Conservation (phyloP, 2,113 vertebrate species). For the Pseudorhombus dupliciocellatus region DNA sequence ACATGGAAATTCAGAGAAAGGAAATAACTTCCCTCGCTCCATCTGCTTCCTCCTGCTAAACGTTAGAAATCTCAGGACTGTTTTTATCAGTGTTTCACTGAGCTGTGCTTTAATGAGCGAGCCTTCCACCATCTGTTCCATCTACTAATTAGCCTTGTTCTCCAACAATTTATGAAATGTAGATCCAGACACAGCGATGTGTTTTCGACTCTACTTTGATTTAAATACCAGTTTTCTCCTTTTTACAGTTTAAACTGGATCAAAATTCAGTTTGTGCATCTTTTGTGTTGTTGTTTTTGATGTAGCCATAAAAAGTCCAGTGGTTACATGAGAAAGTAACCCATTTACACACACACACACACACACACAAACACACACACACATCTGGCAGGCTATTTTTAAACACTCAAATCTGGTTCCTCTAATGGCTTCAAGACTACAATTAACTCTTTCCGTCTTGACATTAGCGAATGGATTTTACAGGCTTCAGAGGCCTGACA, state of each 20-base stretch:
- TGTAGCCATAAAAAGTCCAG: conserved; percentile 28
- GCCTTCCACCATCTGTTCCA: conserved; percentile 45
- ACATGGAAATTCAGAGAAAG: not conserved
- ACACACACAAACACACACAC: conserved; percentile 28
- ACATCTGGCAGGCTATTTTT: conserved; percentile 75
- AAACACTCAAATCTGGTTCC: conserved; percentile 48
- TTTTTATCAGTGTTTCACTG: not conserved
- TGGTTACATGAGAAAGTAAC: conserved; percentile 20
- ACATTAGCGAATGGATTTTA: conserved; percentile 51
- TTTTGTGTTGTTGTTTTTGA: conserved; percentile 32
- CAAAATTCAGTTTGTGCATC: not conserved
- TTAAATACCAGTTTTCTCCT: not conserved
- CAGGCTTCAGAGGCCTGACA: conserved; percentile 43
- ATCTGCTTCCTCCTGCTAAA: not conserved
- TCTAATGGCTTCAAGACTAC: conserved; percentile 71
- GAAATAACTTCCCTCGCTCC: not conserved
- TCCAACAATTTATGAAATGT: conserved; percentile 37
- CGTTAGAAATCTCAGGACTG: conserved; percentile 1
- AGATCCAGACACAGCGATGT: not conserved
- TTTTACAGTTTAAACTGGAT: not conserved
- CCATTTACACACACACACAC: conserved; percentile 28
- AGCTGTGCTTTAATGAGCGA: conserved; percentile 13
- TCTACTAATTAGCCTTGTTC: conserved; percentile 21
- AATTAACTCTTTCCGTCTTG: conserved; percentile 62
- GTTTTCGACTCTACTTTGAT: not conserved